Evolutionary conservation across 2,113 vertebrate species (phyloP).

Genomic region (Corapipo altera): DNA sequence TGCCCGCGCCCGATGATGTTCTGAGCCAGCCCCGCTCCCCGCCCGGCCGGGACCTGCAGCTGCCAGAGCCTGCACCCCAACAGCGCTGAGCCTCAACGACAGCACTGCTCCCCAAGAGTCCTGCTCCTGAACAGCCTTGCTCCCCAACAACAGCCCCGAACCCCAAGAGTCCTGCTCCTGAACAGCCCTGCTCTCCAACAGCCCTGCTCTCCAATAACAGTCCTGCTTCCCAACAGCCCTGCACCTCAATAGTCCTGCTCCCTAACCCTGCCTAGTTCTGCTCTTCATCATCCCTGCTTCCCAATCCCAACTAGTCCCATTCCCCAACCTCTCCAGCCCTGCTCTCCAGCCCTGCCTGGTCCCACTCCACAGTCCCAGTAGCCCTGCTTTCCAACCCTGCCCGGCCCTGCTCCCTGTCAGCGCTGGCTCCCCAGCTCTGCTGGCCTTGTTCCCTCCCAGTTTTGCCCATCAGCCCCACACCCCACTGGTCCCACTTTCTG

Average conservation of each 20-base stretch:
- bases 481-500: fast-evolving
- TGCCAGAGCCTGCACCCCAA: neutral
- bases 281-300: neutral
- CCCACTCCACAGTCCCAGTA: neutral
- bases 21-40: neutral
- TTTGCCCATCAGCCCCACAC: neutral
- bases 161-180: too few species aligned
- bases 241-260: neutral
- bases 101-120: neutral
- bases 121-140: too few species aligned
- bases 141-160: too few species aligned
- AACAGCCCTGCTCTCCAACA: too few species aligned
- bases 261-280: neutral
- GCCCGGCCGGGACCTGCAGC: neutral
- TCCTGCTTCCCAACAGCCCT: neutral
- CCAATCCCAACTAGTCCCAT: fast-evolving
- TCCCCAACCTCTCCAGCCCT: neutral
- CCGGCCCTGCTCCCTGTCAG: neutral
- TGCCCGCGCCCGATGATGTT: neutral
- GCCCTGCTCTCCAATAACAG: too few species aligned
- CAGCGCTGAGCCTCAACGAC: neutral
- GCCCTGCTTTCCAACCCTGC: neutral
- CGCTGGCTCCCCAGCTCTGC: neutral
- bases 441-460: neutral
- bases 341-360: fast-evolving